Percentiles rank a stretch among this genome's conserved stretches.
These are phyloP conservation scores for Archaeoteleia sp. DNA, from an alignment of 2,888 invertebrate genomes.

Conservation along the genomic window DNA sequence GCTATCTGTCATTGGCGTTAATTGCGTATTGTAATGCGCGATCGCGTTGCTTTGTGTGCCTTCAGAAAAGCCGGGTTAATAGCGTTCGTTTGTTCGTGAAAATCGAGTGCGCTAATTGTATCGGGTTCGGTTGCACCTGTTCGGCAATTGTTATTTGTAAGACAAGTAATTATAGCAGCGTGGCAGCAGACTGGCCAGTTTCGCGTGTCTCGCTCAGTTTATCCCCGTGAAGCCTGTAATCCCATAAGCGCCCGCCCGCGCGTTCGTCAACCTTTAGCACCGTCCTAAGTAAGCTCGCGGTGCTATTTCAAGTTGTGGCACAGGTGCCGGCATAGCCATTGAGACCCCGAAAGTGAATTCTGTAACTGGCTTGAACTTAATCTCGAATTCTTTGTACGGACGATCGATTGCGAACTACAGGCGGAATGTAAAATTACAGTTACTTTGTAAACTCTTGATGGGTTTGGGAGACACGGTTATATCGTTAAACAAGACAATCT, in stretches of 20 bases:
- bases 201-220: conserved; percentile 49
- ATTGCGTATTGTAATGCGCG: conserved; percentile 1
- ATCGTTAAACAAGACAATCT: no score
- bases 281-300: conserved; percentile 52
- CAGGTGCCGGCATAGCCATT: conserved; percentile 43
- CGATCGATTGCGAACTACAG: conserved; percentile 39
- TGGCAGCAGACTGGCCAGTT: conserved; percentile 29
- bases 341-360: conserved; percentile 40
- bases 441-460: no score
- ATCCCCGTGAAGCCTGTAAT: conserved; percentile 58
- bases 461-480: no score
- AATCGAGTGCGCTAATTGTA: conserved; percentile 43
- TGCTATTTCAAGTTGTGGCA: conserved; percentile 49
- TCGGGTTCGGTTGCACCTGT: conserved; percentile 52
- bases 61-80: conserved; percentile 15
- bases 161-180: conserved; percentile 53
- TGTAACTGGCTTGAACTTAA: conserved; percentile 24
- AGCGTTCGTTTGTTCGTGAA: conserved; percentile 25
- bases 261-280: conserved; percentile 61
- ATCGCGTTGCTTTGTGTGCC: not conserved
- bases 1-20: not conserved
- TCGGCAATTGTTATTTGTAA: conserved; percentile 56
- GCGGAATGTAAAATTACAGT: no score
- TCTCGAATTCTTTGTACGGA: conserved; percentile 26
- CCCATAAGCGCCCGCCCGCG: conserved; percentile 56